Base-by-base conservation (phyloP, 1,140 invertebrate genomes). In the Pollicipes pollicipes region DNA sequence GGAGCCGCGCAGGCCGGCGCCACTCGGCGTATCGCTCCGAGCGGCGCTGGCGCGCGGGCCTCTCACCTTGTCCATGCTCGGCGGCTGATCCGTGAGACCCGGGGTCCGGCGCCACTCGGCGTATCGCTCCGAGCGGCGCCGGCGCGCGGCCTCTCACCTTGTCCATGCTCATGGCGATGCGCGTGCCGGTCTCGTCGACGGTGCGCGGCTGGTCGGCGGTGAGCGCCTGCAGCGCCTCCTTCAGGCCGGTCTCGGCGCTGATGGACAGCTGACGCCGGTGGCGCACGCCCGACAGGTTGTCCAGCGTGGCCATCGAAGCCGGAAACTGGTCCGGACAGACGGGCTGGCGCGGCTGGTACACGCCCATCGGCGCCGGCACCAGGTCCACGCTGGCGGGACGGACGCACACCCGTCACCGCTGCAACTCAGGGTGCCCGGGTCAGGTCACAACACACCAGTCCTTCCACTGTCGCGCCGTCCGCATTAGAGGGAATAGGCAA, bases 211-310 rank as follows among this genome's bases (percentile, higher is more conserved):
- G 75, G 69, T 82, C 79, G 26, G 80, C 80, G 30, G 81, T 80
- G 64, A 85, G 78, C 30, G 80, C 79, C 71, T 82, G 82, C 24
- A 85, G 75, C 66, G 83, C 82, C 75, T 84, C 82, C 64, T 78
- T 78, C 24, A 85, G 76, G 26, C 79, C 81, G 64, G 76, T 77
- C 76, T 86, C 84, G 8, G 83, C 78, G 31, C 77, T 75, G 71
- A 80, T 81, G 28, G 76, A 71, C 4, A 83, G 77, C 24, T 79
- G 74, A 26, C 79, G 75, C 69, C 78, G 76, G 35, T 81, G 76
- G 58, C 78, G 75, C 35, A 81, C 79, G 1, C 78, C 81, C 16
- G 81, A 80, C 31, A 85, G 74, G 72, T 82, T 78, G 72, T 84
- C 84, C 30, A 83, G 70, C n/a, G 79, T 78, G 10, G 77, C 73